These are phyloP conservation scores for Callipepla californica DNA, from an alignment of 2,113 vertebrate species.

Conservation along the genomic window DNA sequence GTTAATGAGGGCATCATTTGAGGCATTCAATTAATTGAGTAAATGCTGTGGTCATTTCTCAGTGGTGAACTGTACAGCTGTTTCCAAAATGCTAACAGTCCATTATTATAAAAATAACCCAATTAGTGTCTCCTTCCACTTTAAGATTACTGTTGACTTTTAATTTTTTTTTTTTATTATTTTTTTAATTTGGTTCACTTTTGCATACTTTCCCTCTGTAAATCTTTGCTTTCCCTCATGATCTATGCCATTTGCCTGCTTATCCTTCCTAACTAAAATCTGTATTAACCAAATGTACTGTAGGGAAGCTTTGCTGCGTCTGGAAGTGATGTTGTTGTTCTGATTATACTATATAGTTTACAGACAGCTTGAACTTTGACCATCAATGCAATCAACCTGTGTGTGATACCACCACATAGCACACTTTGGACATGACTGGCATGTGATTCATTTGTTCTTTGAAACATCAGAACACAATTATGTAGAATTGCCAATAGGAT, in stretches of 20 bases:
- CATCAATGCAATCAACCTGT: rapidly evolving
- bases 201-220: not conserved
- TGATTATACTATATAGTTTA: not conserved
- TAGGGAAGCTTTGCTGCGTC: not conserved
- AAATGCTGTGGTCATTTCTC: not conserved
- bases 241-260: not conserved
- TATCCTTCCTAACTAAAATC: not conserved
- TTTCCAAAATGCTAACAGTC: not conserved
- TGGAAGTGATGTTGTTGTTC: not conserved
- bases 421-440: rapidly evolving
- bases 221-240: constrained; percentile 26
- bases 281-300: not conserved
- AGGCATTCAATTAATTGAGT: not conserved
- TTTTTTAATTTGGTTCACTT: not conserved
- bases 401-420: rapidly evolving
- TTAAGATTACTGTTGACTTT: not conserved
- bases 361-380: not conserved
- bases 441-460: not conserved
- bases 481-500: not conserved
- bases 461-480: not conserved
- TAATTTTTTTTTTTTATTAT: not conserved
- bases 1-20: not conserved
- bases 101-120: not conserved
- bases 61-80: not conserved
- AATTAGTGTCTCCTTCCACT: not conserved